phyloP scores from a whole-genome alignment of 2,797 vertebrate genomes.

The Mormyrops boulengeri region DNA sequence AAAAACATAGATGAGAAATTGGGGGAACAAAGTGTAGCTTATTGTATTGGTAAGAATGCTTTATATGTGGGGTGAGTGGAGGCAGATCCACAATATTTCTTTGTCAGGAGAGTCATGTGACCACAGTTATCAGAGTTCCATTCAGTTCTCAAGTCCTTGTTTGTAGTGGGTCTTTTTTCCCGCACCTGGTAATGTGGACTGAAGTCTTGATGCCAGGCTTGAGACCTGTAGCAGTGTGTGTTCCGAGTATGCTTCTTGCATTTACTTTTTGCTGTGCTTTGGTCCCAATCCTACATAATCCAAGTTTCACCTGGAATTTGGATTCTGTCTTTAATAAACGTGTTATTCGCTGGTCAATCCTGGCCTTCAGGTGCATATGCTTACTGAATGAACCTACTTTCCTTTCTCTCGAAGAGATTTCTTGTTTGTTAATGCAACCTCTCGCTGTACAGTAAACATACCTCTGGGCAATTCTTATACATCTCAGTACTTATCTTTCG shows the following conservation, averaged over 20 bases:
- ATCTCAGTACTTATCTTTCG: neutral
- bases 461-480: neutral
- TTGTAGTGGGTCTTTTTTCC: neutral
- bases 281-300: neutral
- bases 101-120: neutral
- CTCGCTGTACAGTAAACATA: neutral
- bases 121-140: neutral
- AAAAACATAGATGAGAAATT: neutral
- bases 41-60: neutral
- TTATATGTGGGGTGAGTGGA: neutral
- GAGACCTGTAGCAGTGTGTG: neutral
- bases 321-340: neutral
- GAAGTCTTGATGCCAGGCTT: neutral
- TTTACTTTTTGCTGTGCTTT: neutral
- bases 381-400: neutral
- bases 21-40: neutral
- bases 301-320: neutral
- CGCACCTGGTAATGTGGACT: neutral
- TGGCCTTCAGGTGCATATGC: neutral
- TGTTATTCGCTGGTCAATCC: neutral
- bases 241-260: neutral
- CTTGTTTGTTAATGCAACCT: neutral
- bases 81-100: neutral
- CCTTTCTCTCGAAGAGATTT: neutral
- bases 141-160: neutral